Percentiles rank a stretch among this genome's conserved stretches.
Evolutionary conservation across 2,797 vertebrate species (phyloP).

Genomic region (Nannoperca obscura): DNA sequence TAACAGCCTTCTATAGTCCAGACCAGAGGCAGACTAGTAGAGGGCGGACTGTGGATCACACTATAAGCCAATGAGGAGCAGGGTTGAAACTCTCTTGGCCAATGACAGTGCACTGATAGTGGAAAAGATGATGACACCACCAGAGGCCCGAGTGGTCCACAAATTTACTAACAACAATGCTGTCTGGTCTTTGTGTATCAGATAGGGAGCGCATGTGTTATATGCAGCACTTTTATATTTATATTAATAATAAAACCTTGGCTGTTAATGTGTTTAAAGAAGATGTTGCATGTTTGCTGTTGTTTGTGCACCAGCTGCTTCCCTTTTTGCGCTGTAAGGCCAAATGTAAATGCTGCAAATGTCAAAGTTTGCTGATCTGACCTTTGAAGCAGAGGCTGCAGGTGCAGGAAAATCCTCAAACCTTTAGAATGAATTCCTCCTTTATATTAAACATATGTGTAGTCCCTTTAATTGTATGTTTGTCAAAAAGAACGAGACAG

Average conservation of each 20-base stretch:
- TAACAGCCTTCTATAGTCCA: slow-evolving; percentile 76
- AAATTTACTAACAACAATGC: slow-evolving; percentile 84
- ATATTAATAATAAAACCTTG: neutral
- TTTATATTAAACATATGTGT: slow-evolving; percentile 3
- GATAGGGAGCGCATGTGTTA: slow-evolving; percentile 1
- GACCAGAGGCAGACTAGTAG: slow-evolving; percentile 63
- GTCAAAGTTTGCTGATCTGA: slow-evolving; percentile 13
- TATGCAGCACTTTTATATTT: neutral
- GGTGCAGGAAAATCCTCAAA: slow-evolving; percentile 21
- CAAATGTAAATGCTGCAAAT: slow-evolving; percentile 31
- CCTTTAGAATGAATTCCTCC: neutral
- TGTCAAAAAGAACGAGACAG: slow-evolving; percentile 11
- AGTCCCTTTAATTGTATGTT: slow-evolving; percentile 25
- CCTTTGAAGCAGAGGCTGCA: slow-evolving; percentile 3
- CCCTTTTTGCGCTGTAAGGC: neutral
- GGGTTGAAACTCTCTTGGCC: slow-evolving; percentile 38
- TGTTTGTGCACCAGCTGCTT: slow-evolving; percentile 13
- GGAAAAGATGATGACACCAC: slow-evolving; percentile 29
- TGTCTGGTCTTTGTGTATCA: slow-evolving; percentile 37
- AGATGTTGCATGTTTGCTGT: neutral
- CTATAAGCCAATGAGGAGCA: slow-evolving; percentile 60
- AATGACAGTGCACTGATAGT: slow-evolving; percentile 39
- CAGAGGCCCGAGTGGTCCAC: slow-evolving; percentile 46
- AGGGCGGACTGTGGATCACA: slow-evolving; percentile 58
- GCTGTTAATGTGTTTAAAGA: neutral